These are phyloP conservation scores for Bombus cullumanus DNA, from an alignment of 1,140 invertebrate genomes.

Conservation along the genomic window DNA sequence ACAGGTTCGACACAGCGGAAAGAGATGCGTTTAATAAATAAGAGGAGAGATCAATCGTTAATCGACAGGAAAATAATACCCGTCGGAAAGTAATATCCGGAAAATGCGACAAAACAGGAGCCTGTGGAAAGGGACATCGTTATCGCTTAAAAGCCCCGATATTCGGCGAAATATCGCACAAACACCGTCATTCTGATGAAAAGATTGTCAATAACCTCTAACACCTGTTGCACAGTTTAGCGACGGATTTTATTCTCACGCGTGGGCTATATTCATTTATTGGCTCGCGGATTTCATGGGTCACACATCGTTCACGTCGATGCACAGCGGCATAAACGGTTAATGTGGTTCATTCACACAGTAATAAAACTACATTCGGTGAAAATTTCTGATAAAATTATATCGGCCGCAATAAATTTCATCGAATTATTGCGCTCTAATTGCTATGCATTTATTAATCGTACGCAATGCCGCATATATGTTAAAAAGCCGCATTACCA, in stretches of 20 bases:
- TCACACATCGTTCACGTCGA: conserved; percentile 59
- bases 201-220: conserved; percentile 73
- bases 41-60: conserved; percentile 17
- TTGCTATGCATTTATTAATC: conserved; percentile 38
- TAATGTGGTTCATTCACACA: conserved; percentile 49
- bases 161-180: conserved; percentile 68
- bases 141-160: conserved; percentile 54
- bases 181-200: conserved; percentile 71
- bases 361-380: conserved; percentile 61
- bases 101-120: conserved; percentile 20
- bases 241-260: conserved; percentile 78
- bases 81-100: conserved; percentile 22
- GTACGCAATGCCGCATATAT: neutral
- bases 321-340: conserved; percentile 60
- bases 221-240: conserved; percentile 80
- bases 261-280: conserved; percentile 73
- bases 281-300: conserved; percentile 68
- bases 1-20: neutral
- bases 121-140: conserved; percentile 21
- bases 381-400: conserved; percentile 67
- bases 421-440: conserved; percentile 18
- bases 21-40: conserved; percentile 1
- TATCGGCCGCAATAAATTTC: conserved; percentile 38
- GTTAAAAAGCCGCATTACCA: neutral
- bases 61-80: conserved; percentile 31